phyloP scores from a whole-genome alignment of 1,140 invertebrate species.

The Teleogryllus occipitalis region DNA sequence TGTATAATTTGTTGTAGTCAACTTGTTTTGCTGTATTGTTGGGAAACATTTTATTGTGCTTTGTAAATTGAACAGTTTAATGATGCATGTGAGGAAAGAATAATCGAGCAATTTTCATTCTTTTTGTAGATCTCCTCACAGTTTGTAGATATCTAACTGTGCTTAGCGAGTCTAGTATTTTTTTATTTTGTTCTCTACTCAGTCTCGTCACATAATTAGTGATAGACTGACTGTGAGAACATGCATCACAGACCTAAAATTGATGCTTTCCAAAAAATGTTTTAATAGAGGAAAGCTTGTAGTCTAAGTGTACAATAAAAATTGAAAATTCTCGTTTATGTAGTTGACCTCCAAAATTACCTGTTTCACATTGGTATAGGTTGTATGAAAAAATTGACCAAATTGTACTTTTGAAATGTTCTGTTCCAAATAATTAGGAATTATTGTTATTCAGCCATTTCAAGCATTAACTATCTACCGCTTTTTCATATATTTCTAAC shows the following conservation, averaged over 20 bases:
- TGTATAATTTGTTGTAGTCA: background rate
- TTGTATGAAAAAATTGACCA: no score
- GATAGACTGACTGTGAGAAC: background rate
- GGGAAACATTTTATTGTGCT: background rate
- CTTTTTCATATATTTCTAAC: no score
- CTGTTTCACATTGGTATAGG: no score
- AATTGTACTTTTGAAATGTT: no score
- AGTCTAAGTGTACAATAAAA: no score
- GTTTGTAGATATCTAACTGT: background rate
- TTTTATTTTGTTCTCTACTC: background rate
- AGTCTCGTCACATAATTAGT: background rate
- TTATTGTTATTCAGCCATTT: no score
- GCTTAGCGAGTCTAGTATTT: background rate
- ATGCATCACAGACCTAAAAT: background rate
- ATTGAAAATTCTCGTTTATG: no score
- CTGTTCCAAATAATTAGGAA: no score
- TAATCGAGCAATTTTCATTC: background rate
- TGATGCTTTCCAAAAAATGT: no score
- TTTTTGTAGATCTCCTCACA: background rate
- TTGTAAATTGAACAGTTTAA: background rate
- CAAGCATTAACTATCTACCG: no score
- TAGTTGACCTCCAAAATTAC: no score
- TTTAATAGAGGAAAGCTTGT: no score
- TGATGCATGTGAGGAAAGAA: background rate
- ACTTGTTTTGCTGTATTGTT: background rate